Evolutionary conservation across 2,113 vertebrate species (phyloP), one percentile per base, ranked within the genome.

Genomic region (Tyto alba): DNA sequence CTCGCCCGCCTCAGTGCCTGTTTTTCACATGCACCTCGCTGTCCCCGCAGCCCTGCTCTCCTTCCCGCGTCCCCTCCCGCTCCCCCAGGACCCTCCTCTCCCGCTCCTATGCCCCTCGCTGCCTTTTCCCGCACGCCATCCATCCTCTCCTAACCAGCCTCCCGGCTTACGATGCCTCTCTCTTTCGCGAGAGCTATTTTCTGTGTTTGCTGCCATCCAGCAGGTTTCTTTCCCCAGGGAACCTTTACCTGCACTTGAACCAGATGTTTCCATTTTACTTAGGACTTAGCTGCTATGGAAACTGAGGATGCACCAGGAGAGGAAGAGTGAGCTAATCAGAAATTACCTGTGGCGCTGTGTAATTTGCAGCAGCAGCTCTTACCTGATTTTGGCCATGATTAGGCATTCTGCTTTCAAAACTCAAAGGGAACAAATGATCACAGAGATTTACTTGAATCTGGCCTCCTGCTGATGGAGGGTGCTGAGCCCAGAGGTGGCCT

Each of bases 251-350:
- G 95, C 64, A 87, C 83, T 95, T 72, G 78, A 94, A 94, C 97
- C 98, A 97, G 98, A 97, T 96, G 97, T 97, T 96, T 97, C 97
- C 96, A 95, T 98, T 98, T 98, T 97, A 95, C 93, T 87, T 95
- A 90, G 97, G 97, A 95, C 95, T 98, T 97, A 98, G 97, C 98
- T 98, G 97, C 98, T 98, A 98, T 98, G 98, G 98, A 98, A 98
- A 98, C 98, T 98, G 98, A 97, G 94, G 96, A 97, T 95, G 94
- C 97, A 97, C 94, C 95, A 95, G 95, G 92, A 95, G 90, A 96
- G 97, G 94, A 97, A 76, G 88, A 97, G 91, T 90, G 83, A 96
- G 94, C 94, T 97, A 97, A 97, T 98, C 96, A 97, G 97, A 97
- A 97, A 97, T 97, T 97, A 97, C 97, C 98, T 96, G 97, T 92